Evolutionary conservation across 2,797 vertebrate genomes (phyloP).

Genomic region (Phylloscopus collybita): DNA sequence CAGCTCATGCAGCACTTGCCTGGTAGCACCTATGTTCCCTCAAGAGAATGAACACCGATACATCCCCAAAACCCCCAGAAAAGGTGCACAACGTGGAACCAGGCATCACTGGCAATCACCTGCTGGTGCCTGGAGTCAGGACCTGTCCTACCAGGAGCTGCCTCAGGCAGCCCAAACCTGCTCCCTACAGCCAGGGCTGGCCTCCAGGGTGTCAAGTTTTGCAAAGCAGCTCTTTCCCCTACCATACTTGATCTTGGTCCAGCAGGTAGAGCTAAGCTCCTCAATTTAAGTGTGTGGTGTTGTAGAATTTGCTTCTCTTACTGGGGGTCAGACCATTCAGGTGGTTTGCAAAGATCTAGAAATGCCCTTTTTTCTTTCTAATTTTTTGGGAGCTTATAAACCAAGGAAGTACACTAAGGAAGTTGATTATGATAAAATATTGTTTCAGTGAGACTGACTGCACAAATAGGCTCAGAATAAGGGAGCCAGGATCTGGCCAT

Average conservation of each 20-base stretch:
- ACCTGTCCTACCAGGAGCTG: not conserved
- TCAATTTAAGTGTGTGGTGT: not conserved
- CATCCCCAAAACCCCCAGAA: not conserved
- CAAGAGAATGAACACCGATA: not conserved
- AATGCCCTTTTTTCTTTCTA: not conserved
- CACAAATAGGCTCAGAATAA: not conserved
- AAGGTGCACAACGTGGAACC: fast-evolving
- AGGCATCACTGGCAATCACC: fast-evolving
- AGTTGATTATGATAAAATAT: not conserved
- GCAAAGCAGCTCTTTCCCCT: not conserved
- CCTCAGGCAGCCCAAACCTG: fast-evolving
- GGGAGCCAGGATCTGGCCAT: not conserved
- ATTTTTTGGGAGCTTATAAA: not conserved
- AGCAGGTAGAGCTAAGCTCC: not conserved
- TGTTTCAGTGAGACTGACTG: not conserved
- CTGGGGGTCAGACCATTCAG: not conserved
- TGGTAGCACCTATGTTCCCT: not conserved
- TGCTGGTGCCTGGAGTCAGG: not conserved
- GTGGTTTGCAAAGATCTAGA: not conserved
- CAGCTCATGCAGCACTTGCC: not conserved
- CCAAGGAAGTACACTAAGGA: not conserved
- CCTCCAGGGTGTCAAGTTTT: not conserved
- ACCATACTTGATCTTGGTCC: not conserved
- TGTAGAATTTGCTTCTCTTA: not conserved
- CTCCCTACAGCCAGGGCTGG: not conserved